Percentiles rank a stretch among this genome's conserved stretches.
Conservation (phyloP, 2,113 vertebrate genomes). For the Lichenostomus cassidix region DNA sequence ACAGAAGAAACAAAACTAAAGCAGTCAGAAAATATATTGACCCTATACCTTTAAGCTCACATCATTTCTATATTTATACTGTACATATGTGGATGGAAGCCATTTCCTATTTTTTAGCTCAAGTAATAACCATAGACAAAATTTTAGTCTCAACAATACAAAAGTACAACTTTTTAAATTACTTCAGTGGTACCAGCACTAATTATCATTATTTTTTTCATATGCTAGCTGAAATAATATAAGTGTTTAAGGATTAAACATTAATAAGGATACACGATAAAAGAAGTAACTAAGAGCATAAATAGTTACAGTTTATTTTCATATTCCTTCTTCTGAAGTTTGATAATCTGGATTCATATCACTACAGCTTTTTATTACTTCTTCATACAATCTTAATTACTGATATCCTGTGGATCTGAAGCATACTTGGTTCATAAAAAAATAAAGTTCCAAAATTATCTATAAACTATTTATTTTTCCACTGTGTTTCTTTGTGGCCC, state of each 20-base stretch:
- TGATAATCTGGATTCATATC: not conserved
- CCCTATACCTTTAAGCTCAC: not conserved
- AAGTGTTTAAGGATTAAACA: not conserved
- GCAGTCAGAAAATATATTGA: constrained; percentile 19
- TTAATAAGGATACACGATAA: rapidly evolving
- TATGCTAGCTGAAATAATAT: not conserved
- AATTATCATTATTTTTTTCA: not conserved
- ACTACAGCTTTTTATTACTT: not conserved
- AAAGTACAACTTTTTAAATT: not conserved
- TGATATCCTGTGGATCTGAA: not conserved
- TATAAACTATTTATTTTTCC: not conserved
- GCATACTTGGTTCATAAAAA: not conserved
- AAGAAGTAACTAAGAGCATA: not conserved
- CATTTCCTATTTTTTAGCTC: constrained; percentile 37
- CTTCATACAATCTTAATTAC: not conserved
- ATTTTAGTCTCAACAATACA: constrained; percentile 26
- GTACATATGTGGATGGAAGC: not conserved
- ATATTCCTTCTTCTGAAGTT: not conserved
- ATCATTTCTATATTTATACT: not conserved
- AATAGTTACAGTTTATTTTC: not conserved
- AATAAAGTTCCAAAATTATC: not conserved
- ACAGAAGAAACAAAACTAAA: constrained; percentile 38
- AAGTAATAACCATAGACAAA: constrained; percentile 18
- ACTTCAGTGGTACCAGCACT: not conserved
- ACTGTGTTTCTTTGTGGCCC: not conserved